A percentile compares a stretch with the other conserved stretches of the same genome.
Evolutionary conservation across 2,113 vertebrate species (phyloP).

Genomic region (Elephantulus edwardii): DNA sequence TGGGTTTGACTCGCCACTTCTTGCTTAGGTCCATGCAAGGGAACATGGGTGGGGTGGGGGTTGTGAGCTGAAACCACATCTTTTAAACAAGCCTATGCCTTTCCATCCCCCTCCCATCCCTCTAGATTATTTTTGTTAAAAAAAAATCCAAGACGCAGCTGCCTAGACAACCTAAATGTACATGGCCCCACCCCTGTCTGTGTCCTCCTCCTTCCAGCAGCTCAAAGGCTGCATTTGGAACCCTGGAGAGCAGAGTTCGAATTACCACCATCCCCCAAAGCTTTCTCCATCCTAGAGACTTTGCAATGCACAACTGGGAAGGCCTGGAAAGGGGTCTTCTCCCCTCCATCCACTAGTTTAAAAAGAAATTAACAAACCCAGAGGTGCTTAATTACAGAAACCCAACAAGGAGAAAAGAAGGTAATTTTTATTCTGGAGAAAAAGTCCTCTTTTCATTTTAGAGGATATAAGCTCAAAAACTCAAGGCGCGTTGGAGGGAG

Average conservation of each 20-base stretch:
- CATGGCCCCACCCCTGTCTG: too few relatives aligned
- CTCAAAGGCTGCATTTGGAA: background rate
- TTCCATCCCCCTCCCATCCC: background rate
- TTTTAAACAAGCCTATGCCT: background rate
- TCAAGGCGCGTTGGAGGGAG: background rate
- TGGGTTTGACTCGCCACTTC: conserved; percentile 40
- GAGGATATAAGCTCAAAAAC: background rate
- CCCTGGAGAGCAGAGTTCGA: background rate
- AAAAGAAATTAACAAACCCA: background rate
- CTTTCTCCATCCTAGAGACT: background rate
- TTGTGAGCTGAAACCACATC: background rate
- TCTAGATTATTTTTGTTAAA: background rate
- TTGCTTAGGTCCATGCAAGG: conserved; percentile 54
- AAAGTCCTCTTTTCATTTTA: background rate
- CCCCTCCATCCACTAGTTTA: background rate
- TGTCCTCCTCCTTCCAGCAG: background rate
- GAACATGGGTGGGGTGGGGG: background rate
- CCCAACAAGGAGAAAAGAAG: background rate
- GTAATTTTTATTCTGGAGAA: background rate
- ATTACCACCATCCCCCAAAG: background rate
- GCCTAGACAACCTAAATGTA: background rate
- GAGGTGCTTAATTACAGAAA: background rate
- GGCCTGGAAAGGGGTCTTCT: background rate
- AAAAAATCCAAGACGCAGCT: background rate
- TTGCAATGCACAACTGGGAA: background rate